These are phyloP conservation scores for Desmophyllum pertusum DNA, from an alignment of 92 coral and sea anemone species.

Conservation along the genomic window DNA sequence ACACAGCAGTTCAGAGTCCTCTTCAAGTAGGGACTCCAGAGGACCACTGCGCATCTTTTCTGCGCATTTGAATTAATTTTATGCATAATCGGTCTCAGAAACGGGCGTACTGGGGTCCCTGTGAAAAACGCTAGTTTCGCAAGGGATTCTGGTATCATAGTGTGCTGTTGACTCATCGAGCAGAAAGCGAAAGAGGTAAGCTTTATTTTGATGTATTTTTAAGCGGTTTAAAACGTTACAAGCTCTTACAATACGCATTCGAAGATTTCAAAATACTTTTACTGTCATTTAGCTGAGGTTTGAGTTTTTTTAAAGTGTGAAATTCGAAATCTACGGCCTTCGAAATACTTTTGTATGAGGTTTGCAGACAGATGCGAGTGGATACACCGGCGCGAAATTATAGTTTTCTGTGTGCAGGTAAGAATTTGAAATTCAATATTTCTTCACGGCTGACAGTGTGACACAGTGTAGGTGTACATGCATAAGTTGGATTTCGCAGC, in stretches of 20 bases:
- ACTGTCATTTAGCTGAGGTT: background rate
- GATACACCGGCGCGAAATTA: slow-evolving; percentile 12
- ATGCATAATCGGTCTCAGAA: background rate
- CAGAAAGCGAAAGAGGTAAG: slow-evolving; percentile 9
- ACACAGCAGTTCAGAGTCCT: too few species aligned
- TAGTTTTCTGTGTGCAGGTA: slow-evolving; percentile 16
- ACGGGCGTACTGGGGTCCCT: background rate
- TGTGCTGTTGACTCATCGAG: background rate
- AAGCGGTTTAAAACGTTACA: slow-evolving; percentile 12
- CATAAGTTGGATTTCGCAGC: background rate
- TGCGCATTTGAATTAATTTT: background rate
- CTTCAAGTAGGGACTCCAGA: slow-evolving; percentile 1
- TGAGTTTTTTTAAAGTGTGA: slow-evolving; percentile 14
- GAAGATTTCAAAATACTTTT: slow-evolving; percentile 23
- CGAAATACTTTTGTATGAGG: slow-evolving; percentile 10
- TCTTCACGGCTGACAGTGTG: too few species aligned
- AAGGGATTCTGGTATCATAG: background rate
- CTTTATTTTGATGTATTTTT: slow-evolving; percentile 20
- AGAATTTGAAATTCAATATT: slow-evolving; percentile 21
- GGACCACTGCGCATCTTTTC: slow-evolving; percentile 5
- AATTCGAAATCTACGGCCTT: slow-evolving; percentile 29
- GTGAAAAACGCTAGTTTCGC: slow-evolving; percentile 10
- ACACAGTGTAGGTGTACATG: too few species aligned
- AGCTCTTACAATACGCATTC: slow-evolving; percentile 18
- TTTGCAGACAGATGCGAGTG: slow-evolving; percentile 3